These are phyloP conservation scores for Propithecus deckenii DNA, from an alignment of 2,797 vertebrate species.

Conservation along the genomic window DNA sequence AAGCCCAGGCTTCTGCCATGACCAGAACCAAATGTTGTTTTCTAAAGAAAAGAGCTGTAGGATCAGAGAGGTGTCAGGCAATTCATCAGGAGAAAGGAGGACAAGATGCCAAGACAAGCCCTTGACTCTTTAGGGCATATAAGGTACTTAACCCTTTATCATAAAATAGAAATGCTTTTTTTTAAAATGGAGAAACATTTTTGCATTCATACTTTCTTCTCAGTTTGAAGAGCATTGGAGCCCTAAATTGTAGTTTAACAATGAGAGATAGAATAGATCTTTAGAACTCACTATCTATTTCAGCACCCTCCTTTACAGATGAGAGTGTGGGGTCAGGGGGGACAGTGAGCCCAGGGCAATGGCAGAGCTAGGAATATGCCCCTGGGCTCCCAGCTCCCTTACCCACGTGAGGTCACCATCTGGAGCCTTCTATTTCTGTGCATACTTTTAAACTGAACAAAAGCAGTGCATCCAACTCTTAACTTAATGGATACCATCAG, in stretches of 20 bases:
- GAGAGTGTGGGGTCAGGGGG: fast-evolving
- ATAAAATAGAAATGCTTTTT: background rate
- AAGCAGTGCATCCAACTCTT: background rate
- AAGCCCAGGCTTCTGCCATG: constrained; percentile 67
- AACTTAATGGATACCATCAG: background rate
- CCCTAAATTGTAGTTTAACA: background rate
- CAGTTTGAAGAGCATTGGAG: background rate
- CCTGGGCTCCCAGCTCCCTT: background rate
- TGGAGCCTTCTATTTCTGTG: background rate
- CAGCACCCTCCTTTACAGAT: background rate
- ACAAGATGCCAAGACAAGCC: constrained; percentile 79
- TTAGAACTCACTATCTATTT: background rate
- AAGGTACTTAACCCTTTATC: constrained; percentile 81
- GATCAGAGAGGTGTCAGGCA: constrained; percentile 80
- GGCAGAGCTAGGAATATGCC: background rate
- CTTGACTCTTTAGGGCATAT: constrained; percentile 74
- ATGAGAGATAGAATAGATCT: background rate
- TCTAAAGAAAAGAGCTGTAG: constrained; percentile 75
- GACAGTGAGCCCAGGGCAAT: background rate
- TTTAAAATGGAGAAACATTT: background rate
- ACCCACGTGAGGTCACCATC: background rate
- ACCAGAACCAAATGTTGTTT: constrained; percentile 83
- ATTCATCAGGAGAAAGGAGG: constrained; percentile 82
- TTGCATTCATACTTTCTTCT: background rate
- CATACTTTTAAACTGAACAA: background rate